Conservation (phyloP, 2,888 invertebrate genomes). For the Imbricaverruca yamaguchii region DNA sequence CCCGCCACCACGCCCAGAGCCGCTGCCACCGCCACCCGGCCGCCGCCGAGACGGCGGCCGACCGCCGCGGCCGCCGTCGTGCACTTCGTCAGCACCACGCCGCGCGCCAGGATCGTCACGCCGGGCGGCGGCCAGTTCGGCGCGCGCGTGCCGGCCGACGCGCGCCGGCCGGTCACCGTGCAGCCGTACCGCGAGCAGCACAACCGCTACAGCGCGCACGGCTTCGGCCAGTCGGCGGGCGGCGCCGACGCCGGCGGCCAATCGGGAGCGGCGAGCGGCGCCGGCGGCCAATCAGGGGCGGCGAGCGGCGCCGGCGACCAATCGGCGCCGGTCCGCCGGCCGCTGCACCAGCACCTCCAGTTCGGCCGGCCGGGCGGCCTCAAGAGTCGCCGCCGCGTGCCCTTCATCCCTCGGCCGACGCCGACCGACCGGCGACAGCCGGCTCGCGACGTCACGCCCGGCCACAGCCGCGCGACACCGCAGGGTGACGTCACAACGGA, state of each 20-base stretch:
- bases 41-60: neutral
- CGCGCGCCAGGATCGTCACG: slow-evolving; percentile 13
- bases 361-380: neutral
- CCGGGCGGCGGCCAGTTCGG: neutral
- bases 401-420: neutral
- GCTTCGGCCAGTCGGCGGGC: neutral
- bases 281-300: neutral
- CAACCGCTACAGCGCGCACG: neutral
- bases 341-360: neutral
- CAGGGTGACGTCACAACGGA: no score
- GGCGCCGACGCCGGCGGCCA: neutral
- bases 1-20: no score
- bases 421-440: no score
- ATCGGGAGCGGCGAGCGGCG: neutral
- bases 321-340: neutral
- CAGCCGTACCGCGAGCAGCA: neutral
- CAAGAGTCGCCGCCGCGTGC: neutral
- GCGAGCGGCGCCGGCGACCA: neutral
- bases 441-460: no score
- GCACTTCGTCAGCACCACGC: neutral
- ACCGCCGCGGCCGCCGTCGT: neutral
- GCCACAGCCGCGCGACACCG: no score
- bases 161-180: neutral
- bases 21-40: neutral
- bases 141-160: neutral